Percentiles rank a stretch among this genome's conserved stretches.
These are phyloP conservation scores for Lycocorax pyrrhopterus DNA, from an alignment of 2,113 vertebrate genomes.

Conservation along the genomic window DNA sequence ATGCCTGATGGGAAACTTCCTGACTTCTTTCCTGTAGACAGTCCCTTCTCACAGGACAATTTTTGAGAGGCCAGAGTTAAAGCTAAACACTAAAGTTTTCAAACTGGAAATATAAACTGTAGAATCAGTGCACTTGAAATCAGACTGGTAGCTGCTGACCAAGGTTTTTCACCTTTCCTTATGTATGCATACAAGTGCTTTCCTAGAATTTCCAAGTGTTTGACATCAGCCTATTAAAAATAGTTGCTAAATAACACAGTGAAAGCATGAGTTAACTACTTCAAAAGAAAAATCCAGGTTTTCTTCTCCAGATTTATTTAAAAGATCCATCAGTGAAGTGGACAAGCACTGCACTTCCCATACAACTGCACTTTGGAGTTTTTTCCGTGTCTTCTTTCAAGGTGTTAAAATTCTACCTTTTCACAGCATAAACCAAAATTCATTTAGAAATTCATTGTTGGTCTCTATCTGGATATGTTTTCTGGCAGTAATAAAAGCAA, in stretches of 20 bases:
- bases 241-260: neutral
- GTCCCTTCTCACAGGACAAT: neutral
- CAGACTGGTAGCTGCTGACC: neutral
- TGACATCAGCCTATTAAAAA: neutral
- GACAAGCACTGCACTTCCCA: neutral
- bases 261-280: neutral
- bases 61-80: neutral
- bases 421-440: neutral
- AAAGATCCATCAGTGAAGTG: neutral
- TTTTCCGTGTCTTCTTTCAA: neutral
- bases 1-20: neutral
- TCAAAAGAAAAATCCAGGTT: neutral
- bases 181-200: neutral
- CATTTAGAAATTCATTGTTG: neutral
- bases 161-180: neutral
- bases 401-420: neutral
- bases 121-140: neutral
- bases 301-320: neutral
- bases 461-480: neutral
- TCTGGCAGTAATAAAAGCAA: constrained; percentile 83
- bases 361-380: neutral
- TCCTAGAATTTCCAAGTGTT: neutral
- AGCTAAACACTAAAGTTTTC: neutral
- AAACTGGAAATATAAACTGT: neutral
- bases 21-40: neutral